phyloP scores from a whole-genome alignment of 2,888 invertebrate species.

The Drosophila mettleri region DNA sequence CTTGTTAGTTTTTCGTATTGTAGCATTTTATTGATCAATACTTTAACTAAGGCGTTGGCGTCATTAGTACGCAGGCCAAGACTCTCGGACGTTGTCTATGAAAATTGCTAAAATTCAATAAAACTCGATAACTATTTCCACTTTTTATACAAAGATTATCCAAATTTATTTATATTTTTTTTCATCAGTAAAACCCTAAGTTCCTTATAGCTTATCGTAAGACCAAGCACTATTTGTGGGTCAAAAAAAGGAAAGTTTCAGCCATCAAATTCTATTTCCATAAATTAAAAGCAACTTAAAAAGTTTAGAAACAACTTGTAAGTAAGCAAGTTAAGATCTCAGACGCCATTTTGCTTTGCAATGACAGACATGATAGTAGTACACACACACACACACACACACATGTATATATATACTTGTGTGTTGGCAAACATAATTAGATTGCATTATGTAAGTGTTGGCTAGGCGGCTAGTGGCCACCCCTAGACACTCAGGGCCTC shows the following conservation, averaged over 20 bases:
- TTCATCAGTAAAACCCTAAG: too few species aligned
- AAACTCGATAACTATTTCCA: too few species aligned
- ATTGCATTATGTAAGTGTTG: constrained; percentile 79
- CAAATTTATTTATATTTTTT: not conserved
- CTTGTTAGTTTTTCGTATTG: constrained; percentile 35
- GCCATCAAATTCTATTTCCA: not conserved
- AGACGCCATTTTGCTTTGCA: constrained; percentile 58
- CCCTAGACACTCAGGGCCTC: constrained; percentile 2
- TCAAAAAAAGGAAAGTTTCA: not conserved
- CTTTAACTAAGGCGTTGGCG: constrained; percentile 50
- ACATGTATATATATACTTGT: constrained; percentile 13
- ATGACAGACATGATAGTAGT: constrained; percentile 28
- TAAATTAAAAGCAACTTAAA: constrained; percentile 6
- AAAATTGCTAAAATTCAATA: too few species aligned
- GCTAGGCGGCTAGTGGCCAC: constrained; percentile 45
- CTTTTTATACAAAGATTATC: not conserved
- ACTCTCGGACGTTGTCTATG: not conserved
- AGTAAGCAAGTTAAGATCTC: constrained; percentile 21
- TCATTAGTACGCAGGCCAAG: constrained; percentile 48
- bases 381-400: constrained; percentile 21
- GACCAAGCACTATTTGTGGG: not conserved
- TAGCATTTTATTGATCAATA: constrained; percentile 75
- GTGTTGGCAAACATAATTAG: constrained; percentile 67
- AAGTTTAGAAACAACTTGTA: not conserved
- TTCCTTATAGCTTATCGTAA: not conserved